These are phyloP conservation scores for Drosophila saltans DNA, from an alignment of 1,140 invertebrate species.

Conservation along the genomic window DNA sequence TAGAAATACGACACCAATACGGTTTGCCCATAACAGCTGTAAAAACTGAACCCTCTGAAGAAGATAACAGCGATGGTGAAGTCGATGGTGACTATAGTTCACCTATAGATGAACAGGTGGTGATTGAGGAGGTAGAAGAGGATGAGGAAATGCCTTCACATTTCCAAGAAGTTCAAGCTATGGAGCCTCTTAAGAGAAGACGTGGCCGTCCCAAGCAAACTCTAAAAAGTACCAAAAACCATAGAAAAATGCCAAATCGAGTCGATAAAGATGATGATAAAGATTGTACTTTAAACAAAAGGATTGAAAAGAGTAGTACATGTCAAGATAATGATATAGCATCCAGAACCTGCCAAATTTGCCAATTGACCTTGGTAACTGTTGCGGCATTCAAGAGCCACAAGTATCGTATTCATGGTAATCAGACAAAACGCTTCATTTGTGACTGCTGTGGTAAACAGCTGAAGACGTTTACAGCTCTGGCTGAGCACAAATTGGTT, in stretches of 20 bases:
- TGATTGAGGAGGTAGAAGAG: background rate
- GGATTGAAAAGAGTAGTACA: background rate
- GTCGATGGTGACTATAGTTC: no score
- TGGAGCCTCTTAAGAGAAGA: conserved; percentile 14
- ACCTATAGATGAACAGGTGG: background rate
- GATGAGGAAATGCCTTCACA: background rate
- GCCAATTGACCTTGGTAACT: conserved; percentile 69
- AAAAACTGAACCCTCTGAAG: background rate
- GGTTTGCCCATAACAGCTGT: conserved; percentile 20
- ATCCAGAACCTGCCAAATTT: conserved; percentile 59
- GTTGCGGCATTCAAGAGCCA: conserved; percentile 67
- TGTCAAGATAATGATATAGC: background rate
- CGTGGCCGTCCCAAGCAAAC: conserved; percentile 42
- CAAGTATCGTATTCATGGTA: conserved; percentile 82
- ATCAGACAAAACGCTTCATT: conserved; percentile 80
- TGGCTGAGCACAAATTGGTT: conserved; percentile 83
- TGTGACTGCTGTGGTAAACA: conserved; percentile 84
- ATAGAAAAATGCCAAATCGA: background rate
- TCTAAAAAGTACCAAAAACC: background rate
- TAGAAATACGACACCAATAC: conserved; percentile 40
- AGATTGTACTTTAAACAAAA: background rate
- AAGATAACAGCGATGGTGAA: background rate
- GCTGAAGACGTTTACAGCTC: conserved; percentile 82
- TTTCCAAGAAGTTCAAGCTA: background rate
- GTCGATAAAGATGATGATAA: background rate